phyloP scores from a whole-genome alignment of 2,113 vertebrate genomes.

The Rhinolophus ferrumequinum region DNA sequence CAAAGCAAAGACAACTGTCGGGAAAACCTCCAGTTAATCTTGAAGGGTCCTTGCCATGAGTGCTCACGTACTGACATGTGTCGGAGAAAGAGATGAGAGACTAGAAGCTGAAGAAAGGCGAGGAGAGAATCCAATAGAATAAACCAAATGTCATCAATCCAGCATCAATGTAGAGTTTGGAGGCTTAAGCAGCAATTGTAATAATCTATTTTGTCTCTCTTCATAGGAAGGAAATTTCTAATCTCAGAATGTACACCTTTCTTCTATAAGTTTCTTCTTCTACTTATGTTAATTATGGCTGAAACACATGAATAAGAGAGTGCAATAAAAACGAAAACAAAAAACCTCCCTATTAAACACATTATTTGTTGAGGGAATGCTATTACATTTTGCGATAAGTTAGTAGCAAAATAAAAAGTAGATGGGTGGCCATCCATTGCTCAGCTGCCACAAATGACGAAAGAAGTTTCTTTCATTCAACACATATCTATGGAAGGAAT shows the following conservation, averaged over 20 bases:
- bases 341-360: background rate
- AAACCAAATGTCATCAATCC: background rate
- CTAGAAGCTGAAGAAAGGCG: accelerated
- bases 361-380: background rate
- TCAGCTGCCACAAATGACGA: background rate
- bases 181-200: background rate
- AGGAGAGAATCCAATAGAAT: background rate
- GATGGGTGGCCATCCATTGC: background rate
- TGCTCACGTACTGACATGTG: background rate
- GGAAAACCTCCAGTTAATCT: too few species aligned
- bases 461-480: background rate
- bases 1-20: background rate
- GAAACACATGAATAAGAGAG: background rate
- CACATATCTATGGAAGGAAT: background rate
- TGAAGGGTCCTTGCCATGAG: accelerated
- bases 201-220: background rate
- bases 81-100: background rate
- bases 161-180: background rate
- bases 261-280: background rate
- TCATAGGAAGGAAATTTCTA: background rate
- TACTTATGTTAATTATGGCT: background rate
- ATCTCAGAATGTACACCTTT: background rate
- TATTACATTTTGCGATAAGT: background rate
- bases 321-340: background rate
- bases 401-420: background rate